Conservation (phyloP, 1,140 invertebrate species). For the Diabrotica undecimpunctata region DNA sequence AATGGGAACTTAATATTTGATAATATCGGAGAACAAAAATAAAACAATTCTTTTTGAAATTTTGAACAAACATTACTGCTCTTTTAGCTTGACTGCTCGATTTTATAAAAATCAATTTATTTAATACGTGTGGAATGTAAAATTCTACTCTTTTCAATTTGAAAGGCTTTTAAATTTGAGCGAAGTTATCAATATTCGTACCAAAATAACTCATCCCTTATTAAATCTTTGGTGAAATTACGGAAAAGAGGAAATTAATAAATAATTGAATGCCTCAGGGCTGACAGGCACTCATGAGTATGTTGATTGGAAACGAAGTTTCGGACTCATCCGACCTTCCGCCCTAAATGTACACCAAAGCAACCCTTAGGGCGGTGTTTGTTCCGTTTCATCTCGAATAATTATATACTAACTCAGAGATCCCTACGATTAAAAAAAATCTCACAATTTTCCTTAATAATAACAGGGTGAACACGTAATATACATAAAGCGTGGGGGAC, state of each 20-base stretch:
- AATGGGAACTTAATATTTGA: too few relatives aligned
- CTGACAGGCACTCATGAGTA: constrained; percentile 20
- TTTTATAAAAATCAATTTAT: not conserved
- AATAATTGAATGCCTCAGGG: constrained; percentile 26
- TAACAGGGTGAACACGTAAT: too few relatives aligned
- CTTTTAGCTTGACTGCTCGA: too few relatives aligned
- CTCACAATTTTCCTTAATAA: too few relatives aligned
- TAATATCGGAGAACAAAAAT: too few relatives aligned
- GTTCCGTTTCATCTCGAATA: not conserved
- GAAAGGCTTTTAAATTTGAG: too few relatives aligned
- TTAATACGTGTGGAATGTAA: not conserved
- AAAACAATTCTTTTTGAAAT: too few relatives aligned
- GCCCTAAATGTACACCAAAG: constrained; percentile 3
- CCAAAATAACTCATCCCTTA: not conserved
- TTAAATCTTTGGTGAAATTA: not conserved
- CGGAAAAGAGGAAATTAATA: constrained; percentile 26
- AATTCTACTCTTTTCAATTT: too few relatives aligned
- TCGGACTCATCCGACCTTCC: not conserved
- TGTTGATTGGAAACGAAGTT: constrained; percentile 22
- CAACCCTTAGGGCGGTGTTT: not conserved
- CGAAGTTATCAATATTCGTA: too few relatives aligned
- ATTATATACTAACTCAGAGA: not conserved
- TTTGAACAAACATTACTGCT: too few relatives aligned
- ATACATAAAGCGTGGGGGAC: too few relatives aligned
- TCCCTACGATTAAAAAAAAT: too few relatives aligned